Conservation (phyloP, 2,113 vertebrate species). For the Ailuropoda melanoleuca region DNA sequence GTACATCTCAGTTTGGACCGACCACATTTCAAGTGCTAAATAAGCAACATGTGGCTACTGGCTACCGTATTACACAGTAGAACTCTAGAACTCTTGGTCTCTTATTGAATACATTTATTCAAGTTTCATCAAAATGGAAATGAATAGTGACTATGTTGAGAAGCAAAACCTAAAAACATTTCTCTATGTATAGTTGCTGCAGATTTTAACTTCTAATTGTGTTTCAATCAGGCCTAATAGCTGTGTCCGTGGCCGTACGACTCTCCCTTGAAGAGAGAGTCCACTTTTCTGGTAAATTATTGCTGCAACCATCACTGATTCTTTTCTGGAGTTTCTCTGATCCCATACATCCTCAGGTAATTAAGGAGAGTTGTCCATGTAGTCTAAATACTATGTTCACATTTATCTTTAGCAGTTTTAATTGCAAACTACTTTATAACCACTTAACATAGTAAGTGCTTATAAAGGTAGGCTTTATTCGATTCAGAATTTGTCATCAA, state of each 20-base stretch:
- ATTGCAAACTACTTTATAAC: constrained; percentile 29
- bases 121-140: background rate
- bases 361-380: background rate
- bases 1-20: background rate
- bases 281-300: constrained; percentile 78
- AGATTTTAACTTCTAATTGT: background rate
- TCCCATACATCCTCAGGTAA: constrained; percentile 91
- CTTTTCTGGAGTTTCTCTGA: constrained; percentile 92
- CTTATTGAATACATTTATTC: background rate
- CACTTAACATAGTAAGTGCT: background rate
- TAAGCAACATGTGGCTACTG: background rate
- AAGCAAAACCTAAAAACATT: background rate
- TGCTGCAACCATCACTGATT: constrained; percentile 86
- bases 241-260: constrained; percentile 85
- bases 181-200: background rate
- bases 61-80: background rate
- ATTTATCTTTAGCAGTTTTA: constrained; percentile 9
- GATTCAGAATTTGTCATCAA: background rate
- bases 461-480: background rate
- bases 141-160: background rate
- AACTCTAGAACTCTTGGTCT: background rate
- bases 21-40: background rate
- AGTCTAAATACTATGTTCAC: background rate
- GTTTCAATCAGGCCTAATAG: constrained; percentile 89
- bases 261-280: constrained; percentile 82